A percentile compares a stretch with the other conserved stretches of the same genome.
Conservation (phyloP, 2,113 vertebrate genomes). For the Lepus timidus region DNA sequence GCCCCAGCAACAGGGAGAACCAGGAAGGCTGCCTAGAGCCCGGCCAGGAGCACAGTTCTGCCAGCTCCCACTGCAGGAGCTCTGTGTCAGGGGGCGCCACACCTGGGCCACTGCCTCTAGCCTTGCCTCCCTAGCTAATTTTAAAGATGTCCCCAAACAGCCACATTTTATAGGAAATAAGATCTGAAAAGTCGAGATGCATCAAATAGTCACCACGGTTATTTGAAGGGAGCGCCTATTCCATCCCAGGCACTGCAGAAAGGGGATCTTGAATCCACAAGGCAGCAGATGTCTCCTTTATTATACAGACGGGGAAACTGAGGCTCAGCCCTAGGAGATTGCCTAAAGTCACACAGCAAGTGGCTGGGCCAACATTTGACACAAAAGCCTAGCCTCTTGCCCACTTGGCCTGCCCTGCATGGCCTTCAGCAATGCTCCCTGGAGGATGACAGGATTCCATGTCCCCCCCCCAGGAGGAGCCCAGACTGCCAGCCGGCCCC, state of each 20-base stretch:
- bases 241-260: neutral
- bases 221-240: neutral
- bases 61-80: too few species aligned
- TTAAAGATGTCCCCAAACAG: neutral
- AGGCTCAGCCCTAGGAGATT: neutral
- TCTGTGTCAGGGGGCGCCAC: too few species aligned
- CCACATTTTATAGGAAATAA: neutral
- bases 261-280: neutral
- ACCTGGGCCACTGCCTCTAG: neutral
- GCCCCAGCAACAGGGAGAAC: neutral
- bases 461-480: neutral
- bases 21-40: neutral
- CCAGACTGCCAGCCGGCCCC: neutral
- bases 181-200: conserved; percentile 5
- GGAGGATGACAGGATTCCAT: too few species aligned
- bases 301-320: neutral
- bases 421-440: neutral
- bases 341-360: neutral
- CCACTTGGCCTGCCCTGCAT: neutral
- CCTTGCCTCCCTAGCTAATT: neutral
- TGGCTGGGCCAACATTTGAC: neutral
- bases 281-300: neutral
- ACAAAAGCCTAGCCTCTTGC: neutral
- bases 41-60: neutral
- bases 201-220: neutral